phyloP scores from a whole-genome alignment of 2,797 vertebrate genomes.

The Muscicapa comitata region DNA sequence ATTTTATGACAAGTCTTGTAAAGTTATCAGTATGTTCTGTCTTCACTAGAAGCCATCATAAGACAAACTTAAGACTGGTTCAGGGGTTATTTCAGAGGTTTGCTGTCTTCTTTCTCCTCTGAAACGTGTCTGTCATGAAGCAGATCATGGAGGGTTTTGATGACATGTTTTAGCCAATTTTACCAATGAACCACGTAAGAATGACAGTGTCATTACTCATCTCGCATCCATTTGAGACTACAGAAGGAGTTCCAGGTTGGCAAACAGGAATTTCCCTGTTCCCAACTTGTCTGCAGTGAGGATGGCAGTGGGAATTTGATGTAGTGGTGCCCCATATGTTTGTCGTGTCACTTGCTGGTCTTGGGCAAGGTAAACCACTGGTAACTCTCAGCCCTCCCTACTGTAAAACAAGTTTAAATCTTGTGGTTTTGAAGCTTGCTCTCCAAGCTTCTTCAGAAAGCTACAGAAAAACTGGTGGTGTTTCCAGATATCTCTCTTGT shows the following conservation, averaged over 20 bases:
- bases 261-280: neutral
- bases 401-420: neutral
- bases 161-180: neutral
- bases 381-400: neutral
- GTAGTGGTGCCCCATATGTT: neutral
- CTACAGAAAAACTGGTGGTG: neutral
- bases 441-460: neutral
- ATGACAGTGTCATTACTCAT: neutral
- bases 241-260: neutral
- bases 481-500: neutral
- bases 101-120: neutral
- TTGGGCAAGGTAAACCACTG: neutral
- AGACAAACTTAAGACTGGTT: neutral
- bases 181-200: neutral
- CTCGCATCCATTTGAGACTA: neutral
- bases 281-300: neutral
- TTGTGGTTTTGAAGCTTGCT: neutral
- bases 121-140: rapidly evolving
- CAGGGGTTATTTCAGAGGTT: neutral
- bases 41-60: neutral
- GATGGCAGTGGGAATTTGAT: neutral
- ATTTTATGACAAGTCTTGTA: neutral
- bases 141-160: neutral
- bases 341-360: neutral
- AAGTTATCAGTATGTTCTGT: neutral